Evolutionary conservation across 2,113 vertebrate species (phyloP), one percentile per base, ranked within the genome.

Genomic region (Colistium nudipinnis): DNA sequence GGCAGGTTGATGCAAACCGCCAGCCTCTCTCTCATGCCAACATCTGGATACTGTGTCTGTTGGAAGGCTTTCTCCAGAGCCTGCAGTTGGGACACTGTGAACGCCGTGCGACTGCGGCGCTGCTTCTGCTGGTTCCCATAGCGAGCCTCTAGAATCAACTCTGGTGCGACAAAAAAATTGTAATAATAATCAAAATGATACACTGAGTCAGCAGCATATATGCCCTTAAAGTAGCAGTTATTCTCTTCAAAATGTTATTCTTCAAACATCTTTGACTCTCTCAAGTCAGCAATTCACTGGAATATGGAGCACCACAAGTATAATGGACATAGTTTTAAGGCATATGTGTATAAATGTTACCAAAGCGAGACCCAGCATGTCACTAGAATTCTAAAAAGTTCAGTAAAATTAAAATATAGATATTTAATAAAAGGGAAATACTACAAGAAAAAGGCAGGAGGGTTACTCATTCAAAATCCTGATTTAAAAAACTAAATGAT

Each of bases 21-120:
- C 68, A 95, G 90, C 44, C 89, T 89, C 83, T 95, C 94, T 64
- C 94, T 91, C 91, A 92, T 93, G 64, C 89, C 67, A 3, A 93
- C 86, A n/a, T 95, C 93, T 5, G 94, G 94, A 52, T 95, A 95
- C 69, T 93, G 94, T 0, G 90, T 94, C 83, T 92, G 90, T 45
- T 92, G 88, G 75, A 95, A 95, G 25, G 93, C 87, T 53, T 90
- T 90, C 88, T 95, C 94, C 70, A 95, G 90, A 2, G 88, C 93
- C 68, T 93, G 90, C 70, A 95, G 81, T 83, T 95, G 94, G 0
- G 89, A 83, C 62, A 90, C 87, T 0, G 83, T 93, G 88, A 95
- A 95, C 0, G 93, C 93, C 0, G 94, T 95, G 10, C 94, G 91
- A 43, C 91, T 93, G 60, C 94, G 90, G 1, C 94, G 87, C 66